A percentile compares a stretch with the other conserved stretches of the same genome.
phyloP scores from a whole-genome alignment of 2,113 vertebrate species.

The Nycticryphes semicollaris region DNA sequence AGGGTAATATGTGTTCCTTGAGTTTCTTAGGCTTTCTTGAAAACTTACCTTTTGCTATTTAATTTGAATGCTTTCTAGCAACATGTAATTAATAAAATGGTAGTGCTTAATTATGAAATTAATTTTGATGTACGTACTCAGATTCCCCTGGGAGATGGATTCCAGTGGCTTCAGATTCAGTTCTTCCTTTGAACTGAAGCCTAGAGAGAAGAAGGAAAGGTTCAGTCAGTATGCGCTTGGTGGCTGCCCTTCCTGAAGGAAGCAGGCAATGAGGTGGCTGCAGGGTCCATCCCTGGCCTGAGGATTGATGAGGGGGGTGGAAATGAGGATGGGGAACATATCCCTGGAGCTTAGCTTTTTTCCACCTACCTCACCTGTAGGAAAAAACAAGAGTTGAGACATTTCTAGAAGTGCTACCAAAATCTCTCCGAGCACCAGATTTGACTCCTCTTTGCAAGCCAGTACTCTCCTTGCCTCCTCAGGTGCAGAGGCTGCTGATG shows the following conservation, averaged over 20 bases:
- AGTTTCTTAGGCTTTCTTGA: not conserved
- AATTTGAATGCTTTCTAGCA: not conserved
- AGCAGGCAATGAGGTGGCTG: not conserved
- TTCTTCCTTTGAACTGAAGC: slow-evolving; percentile 80
- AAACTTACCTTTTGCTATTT: not conserved
- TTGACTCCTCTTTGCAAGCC: not conserved
- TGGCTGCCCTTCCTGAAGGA: slow-evolving; percentile 4
- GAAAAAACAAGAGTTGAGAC: not conserved
- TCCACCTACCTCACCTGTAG: not conserved
- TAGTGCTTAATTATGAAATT: not conserved
- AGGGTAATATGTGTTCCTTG: not conserved
- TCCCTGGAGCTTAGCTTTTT: not conserved
- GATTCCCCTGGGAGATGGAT: slow-evolving; percentile 83
- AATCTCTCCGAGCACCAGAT: not conserved
- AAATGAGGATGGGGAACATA: not conserved
- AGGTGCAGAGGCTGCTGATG: not conserved
- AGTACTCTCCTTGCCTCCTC: not conserved
- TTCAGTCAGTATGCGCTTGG: not conserved
- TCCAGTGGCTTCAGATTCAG: slow-evolving; percentile 75
- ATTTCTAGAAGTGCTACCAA: not conserved
- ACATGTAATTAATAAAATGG: not conserved
- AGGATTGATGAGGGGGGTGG: not conserved
- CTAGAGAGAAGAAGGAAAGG: slow-evolving; percentile 74
- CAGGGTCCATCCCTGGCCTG: not conserved
- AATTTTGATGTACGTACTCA: slow-evolving; percentile 79